Conservation (phyloP, 2,113 vertebrate genomes). For the Python bivittatus region DNA sequence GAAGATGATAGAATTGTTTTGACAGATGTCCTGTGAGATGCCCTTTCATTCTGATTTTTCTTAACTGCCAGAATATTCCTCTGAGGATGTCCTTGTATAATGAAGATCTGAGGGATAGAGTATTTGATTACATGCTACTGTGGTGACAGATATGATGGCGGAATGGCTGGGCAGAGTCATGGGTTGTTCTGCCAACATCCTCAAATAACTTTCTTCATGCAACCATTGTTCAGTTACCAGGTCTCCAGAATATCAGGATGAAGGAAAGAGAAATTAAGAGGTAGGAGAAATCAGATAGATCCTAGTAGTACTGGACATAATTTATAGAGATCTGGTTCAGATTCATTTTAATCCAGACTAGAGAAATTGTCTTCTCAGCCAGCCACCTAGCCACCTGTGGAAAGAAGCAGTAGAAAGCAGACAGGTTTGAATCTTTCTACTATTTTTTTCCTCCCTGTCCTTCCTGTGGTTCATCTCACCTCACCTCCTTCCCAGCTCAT, state of each 20-base stretch:
- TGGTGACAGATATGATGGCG: not conserved
- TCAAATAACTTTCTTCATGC: not conserved
- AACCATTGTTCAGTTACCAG: not conserved
- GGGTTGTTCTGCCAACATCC: not conserved
- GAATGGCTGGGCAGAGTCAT: not conserved
- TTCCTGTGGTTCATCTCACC: not conserved
- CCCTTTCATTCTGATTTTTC: slow-evolving; percentile 33
- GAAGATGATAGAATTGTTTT: slow-evolving; percentile 51
- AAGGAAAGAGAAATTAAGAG: not conserved
- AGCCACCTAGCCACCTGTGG: not conserved
- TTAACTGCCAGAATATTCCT: not conserved
- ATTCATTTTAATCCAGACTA: not conserved
- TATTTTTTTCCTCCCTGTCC: not conserved
- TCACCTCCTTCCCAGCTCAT: not conserved
- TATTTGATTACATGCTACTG: not conserved
- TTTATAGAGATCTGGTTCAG: not conserved
- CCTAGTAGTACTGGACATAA: not conserved
- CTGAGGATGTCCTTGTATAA: not conserved
- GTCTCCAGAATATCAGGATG: not conserved
- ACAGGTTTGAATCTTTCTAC: not conserved
- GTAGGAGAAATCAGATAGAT: not conserved
- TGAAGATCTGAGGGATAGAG: not conserved
- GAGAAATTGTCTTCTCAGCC: not conserved
- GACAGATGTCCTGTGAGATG: slow-evolving; percentile 24
- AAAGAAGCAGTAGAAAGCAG: not conserved